Evolutionary conservation across 2,797 vertebrate species (phyloP), one percentile per base, ranked within the genome.

Genomic region (Neosalanx taihuensis): DNA sequence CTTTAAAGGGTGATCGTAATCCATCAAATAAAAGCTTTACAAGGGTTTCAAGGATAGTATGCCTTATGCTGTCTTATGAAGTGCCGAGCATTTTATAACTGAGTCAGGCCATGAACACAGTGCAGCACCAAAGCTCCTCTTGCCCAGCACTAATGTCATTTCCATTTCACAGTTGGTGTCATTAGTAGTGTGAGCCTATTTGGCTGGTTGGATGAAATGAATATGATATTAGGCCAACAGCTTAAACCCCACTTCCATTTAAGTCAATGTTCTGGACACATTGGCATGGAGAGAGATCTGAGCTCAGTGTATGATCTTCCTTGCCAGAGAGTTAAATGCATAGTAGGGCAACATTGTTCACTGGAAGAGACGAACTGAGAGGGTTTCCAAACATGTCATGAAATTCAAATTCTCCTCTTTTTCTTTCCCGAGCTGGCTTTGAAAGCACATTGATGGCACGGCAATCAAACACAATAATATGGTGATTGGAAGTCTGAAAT

Each of bases 231-330:
- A 84, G 81, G 67, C 53, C 74, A 83, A 85, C 77, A 82, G 82
- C 85, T 88, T 90, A 83, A 83, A 87, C 88, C 83, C 79, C 81
- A 84, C 88, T 89, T 89, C 88, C 80, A 88, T 90, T 81, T 82
- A 74, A 82, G 78, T 81, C 71, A 37, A 78, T 78, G 79, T 78
- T 77, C 71, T 76, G 81, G 79, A 77, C 79, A 79, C 71, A 87
- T 70, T 75, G 81, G 68, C 78, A 83, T 79, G 83, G 74, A 75
- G 76, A 75, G 74, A 85, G 83, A 86, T 79, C 80, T 76, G 78
- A 71, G 81, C 78, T 74, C 61, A 72, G n/a, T 17, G 71, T 78
- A 66, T 37, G 61, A 71, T 41, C 53, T 46, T 49, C 49, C 30
- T 49, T 61, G 7, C 33, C 59, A 60, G 65, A 69, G 46, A 81